Conservation (phyloP, 1,140 invertebrate species). For the Lysiphlebus fabarum region DNA sequence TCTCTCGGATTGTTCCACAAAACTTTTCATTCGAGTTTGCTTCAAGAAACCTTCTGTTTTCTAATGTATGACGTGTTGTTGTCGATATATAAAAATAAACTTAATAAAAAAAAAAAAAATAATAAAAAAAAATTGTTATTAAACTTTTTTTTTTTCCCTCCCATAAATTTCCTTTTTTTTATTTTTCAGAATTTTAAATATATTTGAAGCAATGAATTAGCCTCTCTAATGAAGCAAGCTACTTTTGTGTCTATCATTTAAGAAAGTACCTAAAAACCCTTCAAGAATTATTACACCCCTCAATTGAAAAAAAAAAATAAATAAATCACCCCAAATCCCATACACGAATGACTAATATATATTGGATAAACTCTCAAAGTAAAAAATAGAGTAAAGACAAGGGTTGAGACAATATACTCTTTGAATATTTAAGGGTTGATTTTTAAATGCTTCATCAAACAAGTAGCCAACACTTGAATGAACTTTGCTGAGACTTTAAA, state of each 20-base stretch:
- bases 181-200: not conserved
- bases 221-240: conserved; percentile 29
- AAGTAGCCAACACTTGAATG: conserved; percentile 39
- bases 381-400: conserved; percentile 9
- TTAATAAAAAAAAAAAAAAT: conserved; percentile 54
- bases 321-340: conserved; percentile 17
- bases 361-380: conserved; percentile 10
- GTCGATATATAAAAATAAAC: conserved; percentile 59
- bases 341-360: conserved; percentile 24
- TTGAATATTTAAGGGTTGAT: conserved; percentile 21
- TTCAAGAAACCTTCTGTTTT: conserved; percentile 59
- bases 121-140: not conserved
- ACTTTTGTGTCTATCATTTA: conserved; percentile 1
- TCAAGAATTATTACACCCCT: conserved; percentile 8
- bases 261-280: conserved; percentile 6
- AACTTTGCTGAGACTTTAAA: conserved; percentile 35
- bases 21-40: conserved; percentile 59
- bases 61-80: conserved; percentile 60
- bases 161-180: not conserved
- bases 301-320: too few relatives aligned
- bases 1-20: conserved; percentile 59
- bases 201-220: conserved; percentile 36
- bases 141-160: not conserved
- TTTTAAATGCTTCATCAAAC: conserved; percentile 27
- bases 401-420: conserved; percentile 10